Evolutionary conservation across 2,797 vertebrate genomes (phyloP), one percentile per base, ranked within the genome.

Genomic region (Leptodactylus fallax): DNA sequence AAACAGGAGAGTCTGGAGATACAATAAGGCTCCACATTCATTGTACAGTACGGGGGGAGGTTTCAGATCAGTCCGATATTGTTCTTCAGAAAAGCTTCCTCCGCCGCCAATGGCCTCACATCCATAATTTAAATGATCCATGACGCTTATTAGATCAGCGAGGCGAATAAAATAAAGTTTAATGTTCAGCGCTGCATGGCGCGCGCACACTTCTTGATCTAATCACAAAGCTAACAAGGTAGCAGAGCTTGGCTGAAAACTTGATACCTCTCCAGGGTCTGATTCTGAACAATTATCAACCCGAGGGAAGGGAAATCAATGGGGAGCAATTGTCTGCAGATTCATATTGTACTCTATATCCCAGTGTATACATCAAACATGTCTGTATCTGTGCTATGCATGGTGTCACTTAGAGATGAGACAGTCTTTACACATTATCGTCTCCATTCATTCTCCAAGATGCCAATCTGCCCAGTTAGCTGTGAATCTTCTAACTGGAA

Each of bases 41-140:
- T 63, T 63, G 72, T 49, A 51, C 23, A 51, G n/a, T 77, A 74
- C 5, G 51, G 16, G 17, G 65, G 79, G 21, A 71, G 81, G 69
- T 72, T 69, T 76, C 53, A 21, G 51, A 71, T 72, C 36, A 56
- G 17, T 47, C 36, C 36, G 71, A 76, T 76, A 76, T 76, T 60
- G 25, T 53, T 55, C n/a, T 49, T n/a, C 56, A 53, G 25, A 19
- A 85, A 63, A 17, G 23, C 84, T 85, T 63, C 10, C n/a, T 49
- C 58, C 49, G 67, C 49, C 21, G 23, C 14, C 79, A 61, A 79
- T 86, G 19, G 76, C 25, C 19, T 79, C 77, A 90, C 81, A 90
- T 92, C 89, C 87, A 0, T 90, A 92, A 92, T 90, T 90, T 91
- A 92, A 93, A 93, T 91, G 91, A 92, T 92, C 93, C 92, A 91